Evolutionary conservation across 2,113 vertebrate genomes (phyloP), one percentile per base, ranked within the genome.

Genomic region (Ginglymostoma cirratum): DNA sequence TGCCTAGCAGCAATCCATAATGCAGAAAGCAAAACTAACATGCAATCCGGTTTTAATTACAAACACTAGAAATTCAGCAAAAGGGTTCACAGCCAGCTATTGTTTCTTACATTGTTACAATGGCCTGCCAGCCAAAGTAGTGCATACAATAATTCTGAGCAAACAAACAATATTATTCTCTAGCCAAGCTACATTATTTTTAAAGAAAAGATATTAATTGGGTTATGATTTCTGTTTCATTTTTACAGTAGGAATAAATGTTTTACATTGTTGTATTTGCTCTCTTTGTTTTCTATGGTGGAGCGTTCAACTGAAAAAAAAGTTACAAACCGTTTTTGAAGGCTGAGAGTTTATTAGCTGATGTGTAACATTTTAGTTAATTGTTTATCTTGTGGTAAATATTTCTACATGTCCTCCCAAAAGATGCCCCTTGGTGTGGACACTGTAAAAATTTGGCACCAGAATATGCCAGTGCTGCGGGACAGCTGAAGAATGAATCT

Each of bases 401-500:
- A 42, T 27, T 45, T 90, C 27, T n/a, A 5, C 38, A 10, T 83
- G 21, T 48, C 4, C 3, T 42, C 96, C 95, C 97, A 97, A 34
- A 96, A 99, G 98, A 98, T 94, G 96, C 97, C 89, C 96, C 98
- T 23, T 97, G 98, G 89, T 98, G 97, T 55, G 97, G 97, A 0
- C 97, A 98, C 72, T 97, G 98, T 97, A 96, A 98, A 96, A 96
- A 96, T 95, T 34, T 98, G 27, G 94, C 98, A 2, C 70, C 99
- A 0, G 98, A 98, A 67, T 98, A 99, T 96, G 97, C 98, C 90
- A 97, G 97, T 55, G 98, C 98, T 0, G 98, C 98, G 17, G 96
- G 92, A n/a, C 97, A 98, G 55, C 97, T 99, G 38, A 98, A 97
- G 96, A 98, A 97, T 95, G 98, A 98, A 96, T 97, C 97, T 0